These are phyloP conservation scores for Acanthopagrus latus DNA, from an alignment of 2,797 vertebrate genomes.

Conservation along the genomic window DNA sequence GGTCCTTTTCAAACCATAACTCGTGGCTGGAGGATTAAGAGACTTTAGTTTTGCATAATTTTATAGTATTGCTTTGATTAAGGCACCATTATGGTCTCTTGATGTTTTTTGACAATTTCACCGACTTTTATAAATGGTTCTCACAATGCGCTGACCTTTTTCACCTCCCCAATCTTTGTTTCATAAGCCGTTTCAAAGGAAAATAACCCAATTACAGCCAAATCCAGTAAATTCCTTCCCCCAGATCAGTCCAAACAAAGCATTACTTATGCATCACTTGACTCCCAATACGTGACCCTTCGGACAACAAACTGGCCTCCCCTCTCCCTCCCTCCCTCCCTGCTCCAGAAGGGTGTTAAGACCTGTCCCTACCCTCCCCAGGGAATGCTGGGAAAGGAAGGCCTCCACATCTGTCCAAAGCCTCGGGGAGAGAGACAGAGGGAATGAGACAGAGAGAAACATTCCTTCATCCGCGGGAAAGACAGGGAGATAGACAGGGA, in stretches of 20 bases:
- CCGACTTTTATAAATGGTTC: conserved; percentile 35
- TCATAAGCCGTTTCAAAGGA: conserved; percentile 60
- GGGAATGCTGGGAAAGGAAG: conserved; percentile 87
- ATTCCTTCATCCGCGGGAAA: conserved; percentile 52
- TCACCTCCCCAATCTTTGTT: conserved; percentile 45
- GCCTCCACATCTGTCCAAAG: conserved; percentile 85
- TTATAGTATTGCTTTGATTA: not conserved
- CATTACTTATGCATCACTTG: conserved; percentile 79
- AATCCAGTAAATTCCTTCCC: conserved; percentile 74
- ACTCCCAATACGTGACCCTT: conserved; percentile 77
- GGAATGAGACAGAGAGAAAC: conserved; percentile 46
- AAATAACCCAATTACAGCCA: conserved; percentile 74
- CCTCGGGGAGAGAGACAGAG: conserved; percentile 68
- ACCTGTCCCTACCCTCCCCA: conserved; percentile 78
- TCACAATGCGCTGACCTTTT: conserved; percentile 41
- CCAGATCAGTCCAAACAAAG: conserved; percentile 76
- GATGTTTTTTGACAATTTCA: conserved; percentile 17
- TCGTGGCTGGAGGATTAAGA: not conserved
- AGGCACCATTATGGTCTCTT: not conserved
- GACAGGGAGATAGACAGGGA: not conserved
- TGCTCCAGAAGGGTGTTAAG: conserved; percentile 76
- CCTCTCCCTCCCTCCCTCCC: conserved; percentile 28
- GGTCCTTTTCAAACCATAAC: not conserved
- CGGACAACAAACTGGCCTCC: conserved; percentile 69
- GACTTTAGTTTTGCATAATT: not conserved